Evolutionary conservation across 2,797 vertebrate genomes (phyloP).

Genomic region (Clarias laeviceps): DNA sequence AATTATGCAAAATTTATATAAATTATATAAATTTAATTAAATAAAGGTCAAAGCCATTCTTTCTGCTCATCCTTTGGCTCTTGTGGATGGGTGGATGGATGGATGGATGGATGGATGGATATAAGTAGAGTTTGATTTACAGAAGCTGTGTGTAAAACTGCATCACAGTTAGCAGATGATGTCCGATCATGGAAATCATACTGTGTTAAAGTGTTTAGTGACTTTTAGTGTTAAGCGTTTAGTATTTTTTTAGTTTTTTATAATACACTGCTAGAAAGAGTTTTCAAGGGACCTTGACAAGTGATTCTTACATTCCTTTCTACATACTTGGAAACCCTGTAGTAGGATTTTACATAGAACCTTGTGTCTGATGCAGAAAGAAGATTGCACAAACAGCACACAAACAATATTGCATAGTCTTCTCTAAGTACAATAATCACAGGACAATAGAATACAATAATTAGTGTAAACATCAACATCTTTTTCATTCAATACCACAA

Average conservation of each 20-base stretch:
- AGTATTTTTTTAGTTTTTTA: too few relatives aligned
- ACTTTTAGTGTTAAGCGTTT: too few relatives aligned
- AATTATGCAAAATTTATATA: too few relatives aligned
- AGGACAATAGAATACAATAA: background rate
- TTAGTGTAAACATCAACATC: background rate
- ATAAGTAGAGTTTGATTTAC: background rate
- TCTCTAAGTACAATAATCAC: background rate
- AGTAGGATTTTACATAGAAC: background rate
- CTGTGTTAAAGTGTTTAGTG: background rate
- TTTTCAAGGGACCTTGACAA: background rate
- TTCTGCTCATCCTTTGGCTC: background rate
- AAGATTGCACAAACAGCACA: background rate
- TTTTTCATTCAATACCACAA: background rate
- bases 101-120: conserved; percentile 16
- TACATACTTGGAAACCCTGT: background rate
- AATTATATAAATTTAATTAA: background rate
- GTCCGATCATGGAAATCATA: background rate
- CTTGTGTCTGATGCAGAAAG: background rate
- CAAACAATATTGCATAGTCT: background rate
- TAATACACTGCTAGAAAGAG: background rate
- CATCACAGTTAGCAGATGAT: background rate
- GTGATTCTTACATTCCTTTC: background rate
- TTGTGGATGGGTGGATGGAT: background rate
- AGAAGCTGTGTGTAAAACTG: background rate
- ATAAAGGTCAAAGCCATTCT: conserved; percentile 12